These are phyloP conservation scores for Gonatopus flavifemur DNA, from an alignment of 1,140 invertebrate genomes.

Conservation along the genomic window DNA sequence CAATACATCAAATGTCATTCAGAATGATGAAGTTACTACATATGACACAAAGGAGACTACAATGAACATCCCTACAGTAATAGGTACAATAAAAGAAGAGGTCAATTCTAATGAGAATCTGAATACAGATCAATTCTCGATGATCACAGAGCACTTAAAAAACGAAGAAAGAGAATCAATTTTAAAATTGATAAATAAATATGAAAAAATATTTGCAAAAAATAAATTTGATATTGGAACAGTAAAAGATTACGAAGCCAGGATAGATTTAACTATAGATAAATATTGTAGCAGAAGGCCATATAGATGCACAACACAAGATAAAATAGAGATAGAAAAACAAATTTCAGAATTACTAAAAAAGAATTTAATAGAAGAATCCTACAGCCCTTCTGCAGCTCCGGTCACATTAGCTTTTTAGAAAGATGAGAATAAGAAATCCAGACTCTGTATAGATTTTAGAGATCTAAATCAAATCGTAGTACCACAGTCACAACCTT, in stretches of 20 bases:
- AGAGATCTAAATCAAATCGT: neutral
- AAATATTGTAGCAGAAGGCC: conserved; percentile 43
- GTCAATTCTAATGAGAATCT: conserved; percentile 22
- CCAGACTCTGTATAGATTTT: conserved; percentile 10
- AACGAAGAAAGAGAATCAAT: conserved; percentile 16
- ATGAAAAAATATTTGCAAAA: conserved; percentile 38
- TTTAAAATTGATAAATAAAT: conserved; percentile 25
- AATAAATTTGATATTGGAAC: too few species aligned
- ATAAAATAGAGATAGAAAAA: conserved; percentile 43
- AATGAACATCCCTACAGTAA: too few species aligned
- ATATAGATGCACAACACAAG: conserved; percentile 36
- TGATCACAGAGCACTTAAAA: conserved; percentile 3
- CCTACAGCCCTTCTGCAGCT: conserved; percentile 41
- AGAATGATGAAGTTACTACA: conserved; percentile 9
- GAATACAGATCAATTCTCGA: too few species aligned
- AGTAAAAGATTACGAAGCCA: conserved; percentile 30
- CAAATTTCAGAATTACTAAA: conserved; percentile 42
- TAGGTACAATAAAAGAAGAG: too few species aligned
- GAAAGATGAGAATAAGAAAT: neutral
- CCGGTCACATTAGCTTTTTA: conserved; percentile 12
- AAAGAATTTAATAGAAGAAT: too few species aligned
- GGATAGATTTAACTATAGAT: conserved; percentile 37
- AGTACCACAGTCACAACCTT: conserved; percentile 1
- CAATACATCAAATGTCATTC: neutral
- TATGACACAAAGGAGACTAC: too few species aligned